phyloP scores from a whole-genome alignment of 2,888 invertebrate species.

The Temnothorax unifasciatus region DNA sequence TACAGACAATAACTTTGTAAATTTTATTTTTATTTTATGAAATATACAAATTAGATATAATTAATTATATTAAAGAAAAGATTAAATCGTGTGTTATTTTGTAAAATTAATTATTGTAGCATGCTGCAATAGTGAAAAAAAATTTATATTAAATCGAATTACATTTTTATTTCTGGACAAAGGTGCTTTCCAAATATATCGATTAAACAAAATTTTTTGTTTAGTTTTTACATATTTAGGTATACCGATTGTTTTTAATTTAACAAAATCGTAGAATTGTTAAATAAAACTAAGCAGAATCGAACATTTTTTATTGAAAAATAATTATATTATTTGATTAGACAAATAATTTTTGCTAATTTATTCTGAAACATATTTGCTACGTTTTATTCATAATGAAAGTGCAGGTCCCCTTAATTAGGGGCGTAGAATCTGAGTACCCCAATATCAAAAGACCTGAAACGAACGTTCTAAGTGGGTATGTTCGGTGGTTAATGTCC shows the following conservation, averaged over 20 bases:
- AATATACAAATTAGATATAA: neutral
- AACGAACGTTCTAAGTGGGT: slow-evolving; percentile 22
- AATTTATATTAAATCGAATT: neutral
- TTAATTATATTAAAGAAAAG: neutral
- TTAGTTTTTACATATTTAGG: neutral
- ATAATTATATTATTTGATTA: slow-evolving; percentile 8
- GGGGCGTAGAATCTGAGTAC: neutral
- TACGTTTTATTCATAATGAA: neutral
- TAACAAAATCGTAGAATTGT: neutral
- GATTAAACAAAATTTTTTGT: neutral
- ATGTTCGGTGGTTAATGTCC: slow-evolving; percentile 31
- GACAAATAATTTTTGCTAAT: neutral
- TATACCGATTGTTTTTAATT: neutral
- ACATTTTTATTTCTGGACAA: neutral
- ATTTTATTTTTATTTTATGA: neutral
- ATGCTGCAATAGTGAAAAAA: neutral
- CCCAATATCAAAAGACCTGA: slow-evolving; percentile 14
- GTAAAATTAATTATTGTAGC: slow-evolving; percentile 9
- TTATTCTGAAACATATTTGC: neutral
- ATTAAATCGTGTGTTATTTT: neutral
- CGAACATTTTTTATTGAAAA: too few relatives aligned
- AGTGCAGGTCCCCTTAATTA: neutral
- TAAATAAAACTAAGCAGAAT: neutral
- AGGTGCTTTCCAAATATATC: neutral
- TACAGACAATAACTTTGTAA: neutral